These are phyloP conservation scores for Clostera curtula DNA, from an alignment of 2,888 invertebrate genomes.

Conservation along the genomic window DNA sequence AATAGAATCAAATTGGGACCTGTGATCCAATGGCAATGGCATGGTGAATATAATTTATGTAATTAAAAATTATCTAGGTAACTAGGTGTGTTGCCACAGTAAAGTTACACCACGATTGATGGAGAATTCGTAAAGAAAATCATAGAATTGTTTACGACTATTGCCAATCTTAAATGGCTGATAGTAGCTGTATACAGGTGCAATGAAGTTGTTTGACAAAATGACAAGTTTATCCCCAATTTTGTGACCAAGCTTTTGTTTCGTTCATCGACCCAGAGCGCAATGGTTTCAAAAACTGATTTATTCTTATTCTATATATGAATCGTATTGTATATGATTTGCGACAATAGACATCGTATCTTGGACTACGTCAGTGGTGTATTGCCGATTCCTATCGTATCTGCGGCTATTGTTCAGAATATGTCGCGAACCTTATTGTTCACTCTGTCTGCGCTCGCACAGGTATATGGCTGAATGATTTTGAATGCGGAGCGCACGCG, in stretches of 20 bases:
- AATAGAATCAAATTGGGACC: too few species aligned
- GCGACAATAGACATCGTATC: slow-evolving; percentile 47
- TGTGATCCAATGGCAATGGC: too few species aligned
- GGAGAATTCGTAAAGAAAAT: too few species aligned
- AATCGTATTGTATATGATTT: slow-evolving; percentile 29
- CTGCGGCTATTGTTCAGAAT: slow-evolving; percentile 68
- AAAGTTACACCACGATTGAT: too few species aligned
- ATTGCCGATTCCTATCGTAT: slow-evolving; percentile 68
- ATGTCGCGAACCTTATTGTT: slow-evolving; percentile 68
- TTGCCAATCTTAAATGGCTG: too few species aligned
- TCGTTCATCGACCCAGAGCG: slow-evolving; percentile 39
- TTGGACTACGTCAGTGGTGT: slow-evolving; percentile 52
- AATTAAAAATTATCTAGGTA: too few species aligned
- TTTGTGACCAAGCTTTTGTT: slow-evolving; percentile 20
- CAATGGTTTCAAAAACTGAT: slow-evolving; percentile 34
- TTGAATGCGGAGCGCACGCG: slow-evolving; percentile 59
- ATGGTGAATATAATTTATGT: too few species aligned
- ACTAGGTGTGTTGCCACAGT: too few species aligned
- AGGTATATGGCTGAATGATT: slow-evolving; percentile 49
- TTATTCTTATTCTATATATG: slow-evolving; percentile 44
- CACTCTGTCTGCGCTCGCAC: slow-evolving; percentile 36
- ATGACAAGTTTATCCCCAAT: slow-evolving; percentile 24
- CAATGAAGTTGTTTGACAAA: slow-evolving; percentile 8
- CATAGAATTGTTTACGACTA: too few species aligned
- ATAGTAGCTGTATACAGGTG: slow-evolving; percentile 10